Evolutionary conservation across 1,140 invertebrate species (phyloP), one percentile per base, ranked within the genome.

Genomic region (Cyclargus thomasi): DNA sequence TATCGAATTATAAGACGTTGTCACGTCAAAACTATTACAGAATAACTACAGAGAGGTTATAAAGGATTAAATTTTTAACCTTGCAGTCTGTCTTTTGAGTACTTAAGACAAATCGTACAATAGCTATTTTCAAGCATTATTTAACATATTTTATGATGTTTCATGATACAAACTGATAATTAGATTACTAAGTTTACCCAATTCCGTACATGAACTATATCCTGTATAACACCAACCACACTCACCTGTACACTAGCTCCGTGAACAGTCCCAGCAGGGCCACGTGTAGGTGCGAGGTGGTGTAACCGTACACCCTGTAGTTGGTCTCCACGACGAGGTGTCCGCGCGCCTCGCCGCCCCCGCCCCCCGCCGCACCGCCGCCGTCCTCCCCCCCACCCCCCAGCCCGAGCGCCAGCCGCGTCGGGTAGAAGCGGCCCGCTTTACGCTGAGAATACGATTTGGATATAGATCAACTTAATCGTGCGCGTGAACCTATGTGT

Each of bases 321-420:
- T 99, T 99, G 20, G 98, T 99, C 92, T 99, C 98, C 16, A 99
- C 96, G 62, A 99, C 91, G 66, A 99, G 95, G 85, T 97, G 98
- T 18, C 98, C 97, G 73, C 92, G 69, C 73, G 82, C 69, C 80
- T 90, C 67, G 80, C 77, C 66, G 90, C 90, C 67, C 88, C 89
- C 39, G 67, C 68, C 62, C 69, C 64, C 47, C 65, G 68, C 57
- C 69, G 64, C 29, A 0, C 29, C 47, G 70, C 70, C 20, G 66
- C 63, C 22, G 20, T 73, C 73, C 11, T 78, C 81, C 14, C 75
- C 72, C 53, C 80, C 85, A 70, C 94, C 17, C 21, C 63, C 57
- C 23, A 35, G 63, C 20, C 39, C 66, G 35, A 99, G 91, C 7
- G 97, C 97, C 70, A 99, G 91, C 71, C 96, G 92, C 2, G 98